These are phyloP conservation scores for Gonocerus acuteangulatus DNA, from an alignment of 2,888 invertebrate genomes.

Conservation along the genomic window DNA sequence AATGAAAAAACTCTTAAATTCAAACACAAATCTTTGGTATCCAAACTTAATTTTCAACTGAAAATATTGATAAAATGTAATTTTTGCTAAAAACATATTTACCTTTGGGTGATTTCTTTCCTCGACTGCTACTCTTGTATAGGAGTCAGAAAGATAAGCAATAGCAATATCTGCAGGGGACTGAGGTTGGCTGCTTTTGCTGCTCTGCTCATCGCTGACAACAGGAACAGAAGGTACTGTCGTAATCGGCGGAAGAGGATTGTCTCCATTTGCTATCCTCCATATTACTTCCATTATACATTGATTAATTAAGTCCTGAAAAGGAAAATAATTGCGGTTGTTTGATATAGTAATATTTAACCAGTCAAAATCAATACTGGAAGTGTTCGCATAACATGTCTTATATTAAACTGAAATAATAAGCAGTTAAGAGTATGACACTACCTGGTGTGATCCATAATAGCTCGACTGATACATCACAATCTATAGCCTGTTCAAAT, in stretches of 20 bases:
- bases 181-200: conserved; percentile 21
- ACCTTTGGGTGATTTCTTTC: conserved; percentile 68
- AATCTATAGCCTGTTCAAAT: too few relatives aligned
- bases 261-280: conserved; percentile 52
- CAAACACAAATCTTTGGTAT: too few relatives aligned
- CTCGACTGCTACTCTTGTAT: conserved; percentile 63
- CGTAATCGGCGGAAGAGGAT: conserved; percentile 45
- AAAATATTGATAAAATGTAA: too few relatives aligned
- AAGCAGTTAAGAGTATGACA: too few relatives aligned
- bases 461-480: too few relatives aligned
- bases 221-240: conserved; percentile 9
- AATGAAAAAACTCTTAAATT: too few relatives aligned
- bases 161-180: conserved; percentile 34
- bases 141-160: conserved; percentile 54
- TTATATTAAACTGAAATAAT: too few relatives aligned
- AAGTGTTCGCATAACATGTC: too few relatives aligned
- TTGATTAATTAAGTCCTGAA: conserved; percentile 54
- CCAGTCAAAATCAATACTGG: not conserved
- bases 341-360: not conserved
- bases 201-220: not conserved
- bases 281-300: conserved; percentile 59
- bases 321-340: not conserved
- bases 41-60: too few relatives aligned
- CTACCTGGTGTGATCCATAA: too few relatives aligned
- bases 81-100: too few relatives aligned